A percentile compares a stretch with the other conserved stretches of the same genome.
Evolutionary conservation across 1,140 invertebrate species (phyloP).

Genomic region (Tribolium castaneum): DNA sequence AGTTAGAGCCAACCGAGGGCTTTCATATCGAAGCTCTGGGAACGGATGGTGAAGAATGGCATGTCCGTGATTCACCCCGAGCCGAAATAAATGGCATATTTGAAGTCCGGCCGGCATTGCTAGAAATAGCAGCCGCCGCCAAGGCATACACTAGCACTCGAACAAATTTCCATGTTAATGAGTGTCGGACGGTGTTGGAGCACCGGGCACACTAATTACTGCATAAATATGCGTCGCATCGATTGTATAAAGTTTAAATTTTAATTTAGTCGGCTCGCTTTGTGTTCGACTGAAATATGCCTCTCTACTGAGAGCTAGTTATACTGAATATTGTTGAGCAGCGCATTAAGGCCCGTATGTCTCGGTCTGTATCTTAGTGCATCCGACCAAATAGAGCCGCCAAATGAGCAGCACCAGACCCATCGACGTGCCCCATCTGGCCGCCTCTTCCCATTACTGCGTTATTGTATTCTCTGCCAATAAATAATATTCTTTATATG

Average conservation of each 20-base stretch:
- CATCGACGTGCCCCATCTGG: background rate
- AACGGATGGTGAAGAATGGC: slow-evolving; percentile 3
- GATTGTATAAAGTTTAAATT: slow-evolving; percentile 53
- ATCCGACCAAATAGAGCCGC: slow-evolving; percentile 10
- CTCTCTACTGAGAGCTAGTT: slow-evolving; percentile 53
- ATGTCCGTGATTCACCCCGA: slow-evolving; percentile 4
- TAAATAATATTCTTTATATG: slow-evolving; percentile 63
- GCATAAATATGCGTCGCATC: slow-evolving; percentile 48
- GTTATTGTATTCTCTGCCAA: slow-evolving; percentile 61
- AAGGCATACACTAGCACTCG: slow-evolving; percentile 22
- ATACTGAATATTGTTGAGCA: slow-evolving; percentile 53
- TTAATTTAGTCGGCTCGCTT: slow-evolving; percentile 53
- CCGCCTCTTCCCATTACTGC: slow-evolving; percentile 54
- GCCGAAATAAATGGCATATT: background rate
- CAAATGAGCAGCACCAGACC: background rate
- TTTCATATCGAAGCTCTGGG: background rate
- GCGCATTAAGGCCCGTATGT: slow-evolving; percentile 49
- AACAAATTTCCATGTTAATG: slow-evolving; percentile 49
- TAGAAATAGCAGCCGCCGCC: background rate
- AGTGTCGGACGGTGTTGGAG: slow-evolving; percentile 44
- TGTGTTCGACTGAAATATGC: slow-evolving; percentile 53
- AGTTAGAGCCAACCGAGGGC: background rate
- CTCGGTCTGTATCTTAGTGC: slow-evolving; percentile 44
- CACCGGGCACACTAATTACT: slow-evolving; percentile 43
- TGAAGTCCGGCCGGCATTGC: background rate